A percentile compares a stretch with the other conserved stretches of the same genome.
These are phyloP conservation scores for Gallirallus australis DNA, from an alignment of 2,797 vertebrate genomes.

Conservation along the genomic window DNA sequence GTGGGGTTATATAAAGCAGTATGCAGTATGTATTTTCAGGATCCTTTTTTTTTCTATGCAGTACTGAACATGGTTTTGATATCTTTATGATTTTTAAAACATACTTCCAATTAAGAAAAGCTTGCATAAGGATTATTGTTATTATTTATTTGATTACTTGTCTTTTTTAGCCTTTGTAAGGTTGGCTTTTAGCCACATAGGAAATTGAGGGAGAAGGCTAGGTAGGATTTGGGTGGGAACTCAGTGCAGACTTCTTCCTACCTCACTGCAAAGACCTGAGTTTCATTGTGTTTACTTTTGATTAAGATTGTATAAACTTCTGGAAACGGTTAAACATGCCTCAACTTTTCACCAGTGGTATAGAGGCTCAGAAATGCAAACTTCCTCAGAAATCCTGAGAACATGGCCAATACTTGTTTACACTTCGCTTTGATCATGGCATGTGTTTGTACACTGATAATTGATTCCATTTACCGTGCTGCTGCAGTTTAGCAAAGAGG, in stretches of 20 bases:
- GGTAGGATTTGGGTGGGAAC: not conserved
- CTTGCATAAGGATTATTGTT: not conserved
- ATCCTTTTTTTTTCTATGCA: not conserved
- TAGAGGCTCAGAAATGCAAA: not conserved
- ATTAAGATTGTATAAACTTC: not conserved
- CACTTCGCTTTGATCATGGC: not conserved
- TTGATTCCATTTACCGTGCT: constrained; percentile 22
- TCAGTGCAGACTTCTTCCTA: not conserved
- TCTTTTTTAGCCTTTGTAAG: not conserved
- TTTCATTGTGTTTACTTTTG: not conserved
- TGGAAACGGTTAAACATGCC: not conserved
- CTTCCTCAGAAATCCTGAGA: constrained; percentile 11
- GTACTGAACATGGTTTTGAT: not conserved
- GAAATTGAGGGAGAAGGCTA: not conserved
- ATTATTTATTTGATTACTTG: not conserved
- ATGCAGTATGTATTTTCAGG: not conserved
- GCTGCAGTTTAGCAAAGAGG: constrained; percentile 18
- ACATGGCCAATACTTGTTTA: constrained; percentile 16
- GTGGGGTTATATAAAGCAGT: not conserved
- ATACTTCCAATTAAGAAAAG: not conserved
- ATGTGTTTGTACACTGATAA: constrained; percentile 34
- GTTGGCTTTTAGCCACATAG: not conserved
- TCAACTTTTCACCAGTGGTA: not conserved
- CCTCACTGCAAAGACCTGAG: not conserved
- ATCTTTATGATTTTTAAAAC: not conserved